Percentiles rank a stretch among this genome's conserved stretches.
These are phyloP conservation scores for Corynorhinus townsendii DNA, from an alignment of 2,113 vertebrate genomes.

Conservation along the genomic window DNA sequence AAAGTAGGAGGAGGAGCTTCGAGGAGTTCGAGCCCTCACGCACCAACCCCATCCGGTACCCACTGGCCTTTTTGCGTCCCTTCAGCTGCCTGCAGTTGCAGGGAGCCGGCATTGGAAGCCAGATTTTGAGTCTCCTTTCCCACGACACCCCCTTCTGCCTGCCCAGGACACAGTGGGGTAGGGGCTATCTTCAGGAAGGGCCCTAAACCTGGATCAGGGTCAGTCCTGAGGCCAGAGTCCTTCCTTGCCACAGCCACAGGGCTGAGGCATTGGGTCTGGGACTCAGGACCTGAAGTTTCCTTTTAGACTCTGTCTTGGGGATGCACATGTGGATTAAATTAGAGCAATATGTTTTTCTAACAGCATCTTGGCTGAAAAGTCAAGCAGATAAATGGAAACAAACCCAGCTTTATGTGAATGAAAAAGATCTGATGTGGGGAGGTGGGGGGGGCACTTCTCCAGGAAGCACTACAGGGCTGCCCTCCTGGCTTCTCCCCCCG, in stretches of 20 bases:
- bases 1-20: background rate
- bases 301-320: background rate
- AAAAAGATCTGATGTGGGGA: background rate
- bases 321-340: conserved; percentile 64
- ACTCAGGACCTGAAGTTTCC: conserved; percentile 7
- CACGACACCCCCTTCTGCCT: background rate
- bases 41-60: fast-evolving
- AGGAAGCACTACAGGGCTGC: background rate
- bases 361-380: conserved; percentile 65
- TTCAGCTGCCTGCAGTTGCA: background rate
- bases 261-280: background rate
- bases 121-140: background rate
- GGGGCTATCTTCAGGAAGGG: background rate
- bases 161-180: background rate
- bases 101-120: background rate
- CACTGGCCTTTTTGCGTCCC: background rate
- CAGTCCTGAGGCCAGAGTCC: background rate
- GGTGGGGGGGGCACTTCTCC: background rate
- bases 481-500: background rate
- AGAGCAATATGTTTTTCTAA: conserved; percentile 71
- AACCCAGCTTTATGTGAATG: conserved; percentile 68
- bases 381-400: conserved; percentile 72
- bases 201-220: background rate
- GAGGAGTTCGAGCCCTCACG: background rate
- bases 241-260: background rate